Conservation (phyloP, 2,113 vertebrate species). For the Cyrtonyx montezumae region DNA sequence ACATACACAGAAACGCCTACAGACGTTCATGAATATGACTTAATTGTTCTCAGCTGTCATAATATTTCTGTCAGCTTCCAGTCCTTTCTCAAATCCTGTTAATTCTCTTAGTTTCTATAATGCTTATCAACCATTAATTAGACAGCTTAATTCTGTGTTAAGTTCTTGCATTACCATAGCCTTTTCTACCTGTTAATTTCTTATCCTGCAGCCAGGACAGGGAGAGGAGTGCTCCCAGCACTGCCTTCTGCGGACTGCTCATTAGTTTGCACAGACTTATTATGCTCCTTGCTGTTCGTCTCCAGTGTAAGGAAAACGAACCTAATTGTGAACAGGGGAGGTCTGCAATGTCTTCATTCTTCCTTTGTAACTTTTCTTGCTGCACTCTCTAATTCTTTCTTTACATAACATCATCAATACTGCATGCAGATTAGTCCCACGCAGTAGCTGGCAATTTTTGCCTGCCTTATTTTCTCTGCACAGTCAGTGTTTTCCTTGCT, state of each 20-base stretch:
- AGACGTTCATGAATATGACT: neutral
- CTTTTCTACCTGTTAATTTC: neutral
- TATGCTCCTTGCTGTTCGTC: neutral
- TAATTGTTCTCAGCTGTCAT: neutral
- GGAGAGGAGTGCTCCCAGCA: neutral
- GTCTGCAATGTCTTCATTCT: neutral
- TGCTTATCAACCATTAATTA: neutral
- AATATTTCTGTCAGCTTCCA: neutral
- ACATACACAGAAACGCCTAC: neutral
- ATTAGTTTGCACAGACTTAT: neutral
- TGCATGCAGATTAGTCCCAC: neutral
- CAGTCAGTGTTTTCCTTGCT: neutral
- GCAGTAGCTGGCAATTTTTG: neutral
- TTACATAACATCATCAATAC: neutral
- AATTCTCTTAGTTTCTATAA: neutral
- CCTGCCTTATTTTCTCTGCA: neutral
- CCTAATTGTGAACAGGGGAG: neutral
- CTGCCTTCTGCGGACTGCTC: neutral
- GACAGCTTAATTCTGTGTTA: neutral
- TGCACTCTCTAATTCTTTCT: neutral
- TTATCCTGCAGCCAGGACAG: neutral
- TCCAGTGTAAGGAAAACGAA: neutral
- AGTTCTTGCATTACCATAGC: neutral
- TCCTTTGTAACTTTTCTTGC: neutral
- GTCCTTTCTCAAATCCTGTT: neutral